Percentiles rank a stretch among this genome's conserved stretches.
Conservation (phyloP, 2,888 invertebrate species). For the Scaptomyza tumidula region DNA sequence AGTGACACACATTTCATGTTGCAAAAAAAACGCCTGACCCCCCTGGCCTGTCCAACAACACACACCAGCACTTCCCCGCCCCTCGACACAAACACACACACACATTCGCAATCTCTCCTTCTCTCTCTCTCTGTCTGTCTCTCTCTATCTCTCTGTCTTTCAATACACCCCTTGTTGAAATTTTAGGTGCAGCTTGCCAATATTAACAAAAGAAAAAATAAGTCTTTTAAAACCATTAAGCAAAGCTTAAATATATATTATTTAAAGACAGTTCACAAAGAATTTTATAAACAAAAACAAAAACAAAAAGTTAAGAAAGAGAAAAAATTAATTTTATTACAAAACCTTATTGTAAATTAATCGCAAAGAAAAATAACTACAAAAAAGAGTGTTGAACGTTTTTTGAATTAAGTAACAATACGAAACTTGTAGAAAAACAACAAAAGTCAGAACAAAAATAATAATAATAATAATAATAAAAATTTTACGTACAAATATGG, state of each 20-base stretch:
- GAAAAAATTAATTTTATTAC: slow-evolving; percentile 65
- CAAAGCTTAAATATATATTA: slow-evolving; percentile 10
- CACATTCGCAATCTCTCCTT: neutral
- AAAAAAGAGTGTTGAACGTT: slow-evolving; percentile 43
- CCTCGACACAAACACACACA: neutral
- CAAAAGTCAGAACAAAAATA: slow-evolving; percentile 59
- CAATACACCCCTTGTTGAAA: slow-evolving; percentile 52
- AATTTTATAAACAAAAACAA: slow-evolving; percentile 5
- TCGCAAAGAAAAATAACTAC: slow-evolving; percentile 41
- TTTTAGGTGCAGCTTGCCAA: slow-evolving; percentile 67
- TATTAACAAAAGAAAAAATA: slow-evolving; percentile 25
- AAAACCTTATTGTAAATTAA: slow-evolving; percentile 82
- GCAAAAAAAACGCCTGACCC: slow-evolving; percentile 16
- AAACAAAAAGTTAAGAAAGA: slow-evolving; percentile 15
- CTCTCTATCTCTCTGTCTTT: slow-evolving; percentile 11
- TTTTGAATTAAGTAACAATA: slow-evolving; percentile 47
- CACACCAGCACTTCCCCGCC: neutral
- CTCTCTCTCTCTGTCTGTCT: slow-evolving; percentile 11
- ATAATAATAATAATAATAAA: slow-evolving; percentile 22
- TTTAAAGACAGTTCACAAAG: slow-evolving; percentile 24
- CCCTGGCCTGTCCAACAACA: slow-evolving; percentile 16
- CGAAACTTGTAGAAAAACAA: slow-evolving; percentile 77
- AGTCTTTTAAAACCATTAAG: slow-evolving; percentile 25
- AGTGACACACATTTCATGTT: slow-evolving; percentile 55
- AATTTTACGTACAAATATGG: slow-evolving; percentile 69